Base-by-base conservation (phyloP, 2,888 invertebrate genomes). In the Callosobruchus maculatus region DNA sequence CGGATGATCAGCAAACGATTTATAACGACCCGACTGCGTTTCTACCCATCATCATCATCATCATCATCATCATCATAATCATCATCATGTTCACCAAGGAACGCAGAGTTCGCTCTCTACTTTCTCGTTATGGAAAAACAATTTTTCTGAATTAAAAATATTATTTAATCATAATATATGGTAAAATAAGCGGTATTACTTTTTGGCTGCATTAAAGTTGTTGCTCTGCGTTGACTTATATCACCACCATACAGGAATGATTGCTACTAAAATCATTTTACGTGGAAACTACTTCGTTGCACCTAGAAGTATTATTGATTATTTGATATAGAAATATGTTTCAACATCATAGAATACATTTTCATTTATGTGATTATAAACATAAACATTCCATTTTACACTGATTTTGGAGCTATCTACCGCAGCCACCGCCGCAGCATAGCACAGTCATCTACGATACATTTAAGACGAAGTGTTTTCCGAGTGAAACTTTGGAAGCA, bases 11-110 rank as follows among this genome's bases (percentile, higher is more conserved):
- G 31, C 68, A 73, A 71, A 75, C 77, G 74, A 66, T 72, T 77
- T 76, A 78, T 21, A 71, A 69, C 78, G 79, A 79, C 70, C 73
- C 79, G 79, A 80, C 80, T 80, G 80, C 70, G 75, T 76, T 79
- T 75, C 49, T 1, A 49, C 13, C 13, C 7, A 49, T 13, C 49
- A 49, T 49, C 49, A 49, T 13, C 49, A n/a, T n/a, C n/a, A n/a
- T n/a, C n/a, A n/a, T n/a, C n/a, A n/a, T n/a, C n/a, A n/a, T n/a
- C n/a, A n/a, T n/a, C n/a, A n/a, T n/a, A n/a, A n/a, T n/a, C n/a
- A n/a, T n/a, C n/a, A n/a, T n/a, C n/a, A n/a, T n/a, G n/a, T n/a
- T n/a, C n/a, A n/a, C n/a, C n/a, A 13, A 49, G 49, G 49, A 49
- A 3, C 49, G 49, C 49, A 49, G 18, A 18, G 13, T 13, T 49